Percentiles rank a stretch among this genome's conserved stretches.
phyloP scores from a whole-genome alignment of 2,797 vertebrate genomes.

The Phaenicophaeus curvirostris region DNA sequence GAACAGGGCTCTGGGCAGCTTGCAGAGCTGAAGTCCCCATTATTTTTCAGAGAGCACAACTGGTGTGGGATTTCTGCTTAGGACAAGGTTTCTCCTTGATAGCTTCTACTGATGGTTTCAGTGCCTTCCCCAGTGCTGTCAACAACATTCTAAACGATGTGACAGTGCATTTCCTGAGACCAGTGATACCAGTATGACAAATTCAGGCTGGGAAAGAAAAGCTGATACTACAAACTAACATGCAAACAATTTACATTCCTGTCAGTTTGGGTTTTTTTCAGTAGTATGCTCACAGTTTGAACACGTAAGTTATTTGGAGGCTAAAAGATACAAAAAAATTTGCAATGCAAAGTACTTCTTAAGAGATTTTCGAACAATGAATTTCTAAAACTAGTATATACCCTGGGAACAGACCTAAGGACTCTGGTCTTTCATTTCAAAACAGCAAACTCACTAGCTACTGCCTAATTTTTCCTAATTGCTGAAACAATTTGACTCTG shows the following conservation, averaged over 20 bases:
- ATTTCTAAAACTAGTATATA: neutral
- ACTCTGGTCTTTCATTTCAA: neutral
- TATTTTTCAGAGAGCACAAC: neutral
- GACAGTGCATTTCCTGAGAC: neutral
- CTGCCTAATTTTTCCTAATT: slow-evolving; percentile 15
- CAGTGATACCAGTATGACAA: neutral
- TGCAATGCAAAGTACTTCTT: neutral
- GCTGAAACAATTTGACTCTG: neutral
- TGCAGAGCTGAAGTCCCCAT: neutral
- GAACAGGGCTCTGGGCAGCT: neutral
- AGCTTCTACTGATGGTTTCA: neutral
- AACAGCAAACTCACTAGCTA: neutral
- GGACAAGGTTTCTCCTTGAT: neutral
- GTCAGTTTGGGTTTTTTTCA: neutral
- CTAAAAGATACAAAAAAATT: neutral
- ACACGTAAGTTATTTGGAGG: neutral
- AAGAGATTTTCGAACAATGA: neutral
- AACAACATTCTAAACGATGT: neutral
- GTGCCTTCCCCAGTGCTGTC: neutral
- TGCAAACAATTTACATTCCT: neutral
- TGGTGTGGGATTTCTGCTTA: neutral
- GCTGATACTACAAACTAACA: neutral
- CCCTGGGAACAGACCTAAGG: neutral
- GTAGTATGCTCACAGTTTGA: neutral
- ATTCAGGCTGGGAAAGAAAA: neutral